phyloP scores from a whole-genome alignment of 2,113 vertebrate species.

The Notarius quadriscutis region DNA sequence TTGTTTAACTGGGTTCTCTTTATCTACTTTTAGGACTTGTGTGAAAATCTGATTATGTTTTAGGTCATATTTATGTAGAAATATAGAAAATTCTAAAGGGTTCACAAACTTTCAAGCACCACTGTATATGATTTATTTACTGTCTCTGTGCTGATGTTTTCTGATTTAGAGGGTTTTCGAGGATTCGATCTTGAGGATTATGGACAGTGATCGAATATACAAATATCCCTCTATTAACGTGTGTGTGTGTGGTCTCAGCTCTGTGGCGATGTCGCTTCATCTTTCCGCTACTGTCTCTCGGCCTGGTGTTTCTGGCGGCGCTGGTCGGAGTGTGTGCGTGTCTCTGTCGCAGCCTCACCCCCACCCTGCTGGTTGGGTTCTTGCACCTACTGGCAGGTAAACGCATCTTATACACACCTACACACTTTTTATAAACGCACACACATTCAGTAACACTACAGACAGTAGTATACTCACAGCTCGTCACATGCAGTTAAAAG shows the following conservation, averaged over 20 bases:
- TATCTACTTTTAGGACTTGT: no score
- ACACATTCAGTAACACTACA: no score
- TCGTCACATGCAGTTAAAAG: no score
- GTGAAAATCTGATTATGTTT: no score
- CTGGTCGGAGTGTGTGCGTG: conserved; percentile 91
- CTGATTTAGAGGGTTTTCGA: background rate
- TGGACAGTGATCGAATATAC: background rate
- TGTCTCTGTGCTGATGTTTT: background rate
- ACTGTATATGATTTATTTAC: background rate
- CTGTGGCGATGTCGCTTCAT: conserved; percentile 94
- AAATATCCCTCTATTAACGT: no score
- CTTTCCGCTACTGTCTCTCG: conserved; percentile 89
- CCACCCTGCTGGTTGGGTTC: conserved; percentile 85
- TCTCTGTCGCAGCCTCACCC: conserved; percentile 90
- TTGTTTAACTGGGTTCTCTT: no score
- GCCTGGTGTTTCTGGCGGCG: conserved; percentile 88
- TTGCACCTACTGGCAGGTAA: conserved; percentile 92
- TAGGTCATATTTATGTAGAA: no score
- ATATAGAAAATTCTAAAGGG: no score
- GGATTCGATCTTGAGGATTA: background rate
- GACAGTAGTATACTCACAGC: no score
- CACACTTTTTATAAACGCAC: no score
- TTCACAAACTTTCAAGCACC: no score
- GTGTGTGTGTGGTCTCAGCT: conserved; percentile 68
- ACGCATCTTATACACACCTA: background rate